Percentiles rank a stretch among this genome's conserved stretches.
Evolutionary conservation across 2,888 invertebrate genomes (phyloP).

Genomic region (Prosapia bicincta): DNA sequence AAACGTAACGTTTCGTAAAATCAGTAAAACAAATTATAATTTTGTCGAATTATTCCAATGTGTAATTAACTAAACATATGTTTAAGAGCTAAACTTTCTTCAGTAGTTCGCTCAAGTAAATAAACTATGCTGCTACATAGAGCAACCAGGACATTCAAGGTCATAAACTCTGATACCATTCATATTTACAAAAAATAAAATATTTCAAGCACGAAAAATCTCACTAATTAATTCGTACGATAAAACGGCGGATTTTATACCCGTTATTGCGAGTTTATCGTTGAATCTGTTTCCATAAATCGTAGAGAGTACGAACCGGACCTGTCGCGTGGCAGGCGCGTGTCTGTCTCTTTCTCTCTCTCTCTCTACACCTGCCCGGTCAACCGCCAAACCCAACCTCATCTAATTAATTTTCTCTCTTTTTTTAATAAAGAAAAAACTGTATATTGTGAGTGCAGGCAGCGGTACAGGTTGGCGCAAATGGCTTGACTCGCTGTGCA

Average conservation of each 20-base stretch:
- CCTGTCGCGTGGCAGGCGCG: not conserved
- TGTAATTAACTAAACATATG: too few species aligned
- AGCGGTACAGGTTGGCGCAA: not conserved
- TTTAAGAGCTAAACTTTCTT: too few species aligned
- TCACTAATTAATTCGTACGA: not conserved
- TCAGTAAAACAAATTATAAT: too few species aligned
- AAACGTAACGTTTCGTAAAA: too few species aligned
- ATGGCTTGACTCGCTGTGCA: too few species aligned
- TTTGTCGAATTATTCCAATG: too few species aligned
- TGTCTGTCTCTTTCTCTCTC: not conserved
- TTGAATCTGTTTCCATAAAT: not conserved
- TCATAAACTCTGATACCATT: too few species aligned
- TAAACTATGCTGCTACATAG: too few species aligned
- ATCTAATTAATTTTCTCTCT: not conserved
- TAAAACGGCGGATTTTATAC: not conserved
- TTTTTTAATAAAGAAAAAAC: not conserved
- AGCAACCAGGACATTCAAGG: too few species aligned
- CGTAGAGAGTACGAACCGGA: not conserved
- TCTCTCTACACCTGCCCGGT: not conserved
- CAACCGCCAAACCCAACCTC: not conserved
- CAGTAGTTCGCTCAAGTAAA: too few species aligned
- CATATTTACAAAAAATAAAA: too few species aligned
- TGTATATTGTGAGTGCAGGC: not conserved
- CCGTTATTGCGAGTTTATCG: not conserved
- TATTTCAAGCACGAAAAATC: too few species aligned